Conservation (phyloP, 2,888 invertebrate species). For the Anorthoa munda region DNA sequence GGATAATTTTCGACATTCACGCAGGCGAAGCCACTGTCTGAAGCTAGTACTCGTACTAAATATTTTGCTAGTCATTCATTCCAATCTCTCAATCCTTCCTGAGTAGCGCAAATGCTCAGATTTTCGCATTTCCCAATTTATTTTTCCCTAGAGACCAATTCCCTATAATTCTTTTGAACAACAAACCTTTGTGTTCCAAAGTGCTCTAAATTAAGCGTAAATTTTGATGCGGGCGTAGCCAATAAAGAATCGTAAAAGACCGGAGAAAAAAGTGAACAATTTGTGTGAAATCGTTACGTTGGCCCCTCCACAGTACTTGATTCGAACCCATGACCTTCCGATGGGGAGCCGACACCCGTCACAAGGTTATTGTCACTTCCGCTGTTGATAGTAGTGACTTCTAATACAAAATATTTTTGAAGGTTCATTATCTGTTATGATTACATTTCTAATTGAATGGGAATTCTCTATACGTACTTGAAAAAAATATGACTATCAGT, state of each 20-base stretch:
- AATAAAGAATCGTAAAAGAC: constrained; percentile 27
- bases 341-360: constrained; percentile 38
- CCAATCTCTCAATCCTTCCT: not conserved
- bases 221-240: constrained; percentile 41
- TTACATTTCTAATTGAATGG: not conserved
- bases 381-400: constrained; percentile 38
- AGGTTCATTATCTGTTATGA: not conserved
- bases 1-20: no score
- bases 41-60: no score
- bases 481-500: not conserved
- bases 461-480: no score
- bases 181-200: constrained; percentile 29
- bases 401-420: constrained; percentile 21
- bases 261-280: constrained; percentile 23
- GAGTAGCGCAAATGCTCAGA: not conserved
- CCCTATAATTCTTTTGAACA: constrained; percentile 35
- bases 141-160: constrained; percentile 10
- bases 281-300: constrained; percentile 30
- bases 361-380: constrained; percentile 66
- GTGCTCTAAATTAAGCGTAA: constrained; percentile 42
- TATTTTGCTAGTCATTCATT: not conserved
- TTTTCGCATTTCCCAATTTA: not conserved
- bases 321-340: constrained; percentile 55
- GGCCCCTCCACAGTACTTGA: constrained; percentile 37
- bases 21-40: no score